A percentile compares a stretch with the other conserved stretches of the same genome.
phyloP scores from a whole-genome alignment of 2,888 invertebrate genomes.

The Melitaea athalia region DNA sequence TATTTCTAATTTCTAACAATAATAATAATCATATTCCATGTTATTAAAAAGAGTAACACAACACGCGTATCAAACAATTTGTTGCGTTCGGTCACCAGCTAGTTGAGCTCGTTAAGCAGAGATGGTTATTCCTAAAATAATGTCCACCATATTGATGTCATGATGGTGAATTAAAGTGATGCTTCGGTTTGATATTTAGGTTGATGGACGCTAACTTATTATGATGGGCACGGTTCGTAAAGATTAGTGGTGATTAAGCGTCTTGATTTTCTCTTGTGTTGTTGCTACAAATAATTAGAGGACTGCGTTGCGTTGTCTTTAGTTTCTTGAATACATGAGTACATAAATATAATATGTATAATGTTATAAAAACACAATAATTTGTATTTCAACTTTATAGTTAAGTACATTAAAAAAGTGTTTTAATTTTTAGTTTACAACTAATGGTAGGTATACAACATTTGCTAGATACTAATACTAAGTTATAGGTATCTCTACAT shows the following conservation, averaged over 20 bases:
- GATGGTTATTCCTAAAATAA: slow-evolving; percentile 74
- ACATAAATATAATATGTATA: too few relatives aligned
- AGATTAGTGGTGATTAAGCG: slow-evolving; percentile 11
- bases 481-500: too few relatives aligned
- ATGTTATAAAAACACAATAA: too few relatives aligned
- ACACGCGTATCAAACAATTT: slow-evolving; percentile 45
- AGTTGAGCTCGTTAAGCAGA: slow-evolving; percentile 76
- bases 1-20: slow-evolving; percentile 9
- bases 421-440: too few relatives aligned
- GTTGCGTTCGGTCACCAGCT: slow-evolving; percentile 52
- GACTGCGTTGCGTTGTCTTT: background rate
- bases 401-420: too few relatives aligned
- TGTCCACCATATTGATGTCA: slow-evolving; percentile 70
- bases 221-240: slow-evolving; percentile 19
- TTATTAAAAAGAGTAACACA: slow-evolving; percentile 62
- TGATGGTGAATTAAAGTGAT: slow-evolving; percentile 55
- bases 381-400: too few relatives aligned
- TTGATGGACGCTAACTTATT: slow-evolving; percentile 27
- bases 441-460: too few relatives aligned
- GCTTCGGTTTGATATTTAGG: slow-evolving; percentile 36
- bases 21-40: background rate
- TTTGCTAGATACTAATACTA: too few relatives aligned
- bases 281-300: background rate
- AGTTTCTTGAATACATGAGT: background rate
- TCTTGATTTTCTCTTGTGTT: slow-evolving; percentile 7